Evolutionary conservation across 2,888 invertebrate species (phyloP), one percentile per base, ranked within the genome.

Genomic region (Diabrotica balteata): DNA sequence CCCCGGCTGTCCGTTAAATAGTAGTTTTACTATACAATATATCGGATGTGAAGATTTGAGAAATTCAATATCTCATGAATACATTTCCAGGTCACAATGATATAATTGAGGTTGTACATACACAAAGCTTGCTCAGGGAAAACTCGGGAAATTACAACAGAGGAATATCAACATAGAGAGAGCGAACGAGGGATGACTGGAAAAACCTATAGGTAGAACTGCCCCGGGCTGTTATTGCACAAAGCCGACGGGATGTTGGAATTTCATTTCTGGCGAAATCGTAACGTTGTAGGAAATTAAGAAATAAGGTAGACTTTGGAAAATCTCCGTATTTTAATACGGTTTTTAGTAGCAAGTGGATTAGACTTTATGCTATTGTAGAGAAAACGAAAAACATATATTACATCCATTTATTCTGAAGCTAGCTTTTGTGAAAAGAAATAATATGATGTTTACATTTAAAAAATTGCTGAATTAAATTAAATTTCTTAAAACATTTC

Each of bases 31-130:
- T 32, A 32, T 32, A 32, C 32, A 32, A 32, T 32, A 32, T 32
- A 32, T 32, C 32, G 32, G 32, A 32, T 32, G 32, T 32, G 32
- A 32, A 47, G 8, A 47, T 47, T 47, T 47, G 9, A 47, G 47
- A 47, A 47, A 47, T 47, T 47, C 10, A 47, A 47, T 47, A 47
- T 9, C 47, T 47, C 9, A 47, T 47, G 47, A 47, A 47, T 59
- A 49, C 59, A 49, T 59, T 9, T 59, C 10, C 10, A 10, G 47
- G 47, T 47, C 10, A 47, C 47, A 47, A 47, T 49, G 49, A 59
- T 46, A 59, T 49, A 45, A 59, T 59, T 17, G 59, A 59, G 49
- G 59, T 49, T 59, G 49, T 45, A 59, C 46, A 59, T 59, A 59
- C 59, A 59, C 59, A 47, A 49, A 59, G 59, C 46, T 8, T n/a